phyloP scores from a whole-genome alignment of 2,888 invertebrate genomes.

The Zhuqinia jingwanae region DNA sequence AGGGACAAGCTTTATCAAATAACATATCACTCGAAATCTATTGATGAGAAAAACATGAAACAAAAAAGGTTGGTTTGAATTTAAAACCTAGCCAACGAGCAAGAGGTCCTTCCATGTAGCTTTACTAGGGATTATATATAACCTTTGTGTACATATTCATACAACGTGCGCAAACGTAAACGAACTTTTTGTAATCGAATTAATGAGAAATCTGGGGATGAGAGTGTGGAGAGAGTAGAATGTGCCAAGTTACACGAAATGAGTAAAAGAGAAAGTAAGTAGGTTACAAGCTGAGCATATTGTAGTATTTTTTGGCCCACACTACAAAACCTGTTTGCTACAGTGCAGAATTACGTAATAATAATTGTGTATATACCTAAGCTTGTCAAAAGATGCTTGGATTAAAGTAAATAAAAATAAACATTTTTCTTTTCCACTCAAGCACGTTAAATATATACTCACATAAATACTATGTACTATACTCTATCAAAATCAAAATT shows the following conservation, averaged over 20 bases:
- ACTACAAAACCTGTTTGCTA: background rate
- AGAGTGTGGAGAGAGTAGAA: background rate
- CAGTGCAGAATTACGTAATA: background rate
- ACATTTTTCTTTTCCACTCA: constrained; percentile 31
- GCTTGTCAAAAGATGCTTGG: constrained; percentile 28
- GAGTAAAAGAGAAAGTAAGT: background rate
- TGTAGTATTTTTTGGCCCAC: background rate
- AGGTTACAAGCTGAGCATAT: constrained; percentile 9
- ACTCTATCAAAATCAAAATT: too few relatives aligned
- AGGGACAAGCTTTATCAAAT: too few relatives aligned
- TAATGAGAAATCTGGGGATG: constrained; percentile 24
- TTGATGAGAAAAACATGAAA: too few relatives aligned
- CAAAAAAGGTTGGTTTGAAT: too few relatives aligned
- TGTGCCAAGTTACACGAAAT: background rate
- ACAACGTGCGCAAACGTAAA: constrained; percentile 6
- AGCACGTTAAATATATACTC: constrained; percentile 4
- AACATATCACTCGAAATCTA: too few relatives aligned
- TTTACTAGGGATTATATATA: too few relatives aligned
- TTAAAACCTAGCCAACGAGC: too few relatives aligned
- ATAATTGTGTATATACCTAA: background rate
- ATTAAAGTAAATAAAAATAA: constrained; percentile 40
- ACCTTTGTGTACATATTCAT: background rate
- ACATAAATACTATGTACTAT: background rate
- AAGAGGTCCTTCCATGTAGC: too few relatives aligned
- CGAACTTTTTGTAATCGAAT: constrained; percentile 1